Base-by-base conservation (phyloP, 2,888 invertebrate genomes). In the Caenorhabditis virilis region DNA sequence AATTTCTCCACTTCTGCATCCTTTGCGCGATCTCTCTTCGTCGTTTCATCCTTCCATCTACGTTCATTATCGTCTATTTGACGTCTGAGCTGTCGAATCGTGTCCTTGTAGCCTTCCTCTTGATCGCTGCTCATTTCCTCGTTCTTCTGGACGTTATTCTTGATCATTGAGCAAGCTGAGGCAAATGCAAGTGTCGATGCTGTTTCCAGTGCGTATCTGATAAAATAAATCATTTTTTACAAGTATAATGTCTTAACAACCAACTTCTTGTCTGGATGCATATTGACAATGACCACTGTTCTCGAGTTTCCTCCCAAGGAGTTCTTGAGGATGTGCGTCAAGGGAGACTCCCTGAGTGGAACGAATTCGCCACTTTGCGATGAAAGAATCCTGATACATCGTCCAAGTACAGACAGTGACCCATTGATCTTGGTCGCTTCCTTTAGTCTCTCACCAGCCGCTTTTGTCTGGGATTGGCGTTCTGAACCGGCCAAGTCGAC, bases 401-500 rank as follows among this genome's bases (percentile, higher is more conserved):
- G 82, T 2, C 84, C 84, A 18, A 85, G 79, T 4, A 80, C 81
- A 1, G 84, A 83, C 58, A 85, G 76, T 0, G 85, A 85, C 64
- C 58, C 83, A 78, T 85, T 85, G 70, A 85, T 85, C 39, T 80
- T 81, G 11, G 83, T 81, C 3, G 85, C 85, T 58, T 85, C 85
- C 80, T 85, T 85, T 15, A 85, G 69, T 11, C 84, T 72, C 6
- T 79, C 67, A 3, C 85, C 85, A 1, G 68, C 72, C 1, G 84
- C 77, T 45, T 83, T 74, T 1, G 85, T 83, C 58, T 85, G 84
- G 38, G 83, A 82, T 68, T 85, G 85, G 43, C 85, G 67, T 66
- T 85, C 85, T 48, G 84, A 84, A 0, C 85, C 85, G 15, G 85
- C 85, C 49, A 85, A 68, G 72, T 85, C 85, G 2, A 85, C 85